Base-by-base conservation (phyloP, 2,797 vertebrate species). In the Micropoecilia bifurca region DNA sequence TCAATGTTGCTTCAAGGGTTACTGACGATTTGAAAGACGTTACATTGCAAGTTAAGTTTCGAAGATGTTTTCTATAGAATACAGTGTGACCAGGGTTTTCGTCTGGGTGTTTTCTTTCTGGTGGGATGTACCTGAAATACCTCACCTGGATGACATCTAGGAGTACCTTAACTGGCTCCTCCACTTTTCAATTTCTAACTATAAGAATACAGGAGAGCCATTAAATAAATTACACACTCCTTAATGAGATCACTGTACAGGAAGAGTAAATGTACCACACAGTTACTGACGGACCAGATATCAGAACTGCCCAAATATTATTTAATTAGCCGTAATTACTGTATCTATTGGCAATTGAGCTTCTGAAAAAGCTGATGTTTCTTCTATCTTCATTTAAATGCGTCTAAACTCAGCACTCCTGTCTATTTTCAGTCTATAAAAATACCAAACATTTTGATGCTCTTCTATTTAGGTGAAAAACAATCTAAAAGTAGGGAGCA, bases 1-100 rank as follows among this genome's bases (percentile, higher is more conserved):
- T 80, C 48, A 69, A n/a, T 83, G 75, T 82, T 33, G 69, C 69
- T 82, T 82, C 47, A 57, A 69, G 80, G 85, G 76, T 85, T 85
- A 59, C 81, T 77, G 55, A 82, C 59, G 71, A 80, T 90, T 87
- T 80, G 85, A 77, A 79, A 59, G 50, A 84, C 69, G 66, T 75
- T 78, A 50, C 28, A 45, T 30, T 61, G 61, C 79, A 77, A 73
- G 22, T 36, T 47, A 36, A 33, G 43, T 72, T 66, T 69, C 20
- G 6, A 45, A 74, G 41, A 46, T 75, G 22, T 66, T 61, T 72
- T 69, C 13, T 71, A 33, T 28, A 16, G 41, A 1, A 1, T 57
- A n/a, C n/a, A 57, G 53, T 28, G 25, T 57, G 25, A 12, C 9
- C 10, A n/a, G 10, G 53, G 10, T 57, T 10, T n/a, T 53, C 1